Conservation (phyloP, 2,888 invertebrate species). For the Terebella lapidaria region DNA sequence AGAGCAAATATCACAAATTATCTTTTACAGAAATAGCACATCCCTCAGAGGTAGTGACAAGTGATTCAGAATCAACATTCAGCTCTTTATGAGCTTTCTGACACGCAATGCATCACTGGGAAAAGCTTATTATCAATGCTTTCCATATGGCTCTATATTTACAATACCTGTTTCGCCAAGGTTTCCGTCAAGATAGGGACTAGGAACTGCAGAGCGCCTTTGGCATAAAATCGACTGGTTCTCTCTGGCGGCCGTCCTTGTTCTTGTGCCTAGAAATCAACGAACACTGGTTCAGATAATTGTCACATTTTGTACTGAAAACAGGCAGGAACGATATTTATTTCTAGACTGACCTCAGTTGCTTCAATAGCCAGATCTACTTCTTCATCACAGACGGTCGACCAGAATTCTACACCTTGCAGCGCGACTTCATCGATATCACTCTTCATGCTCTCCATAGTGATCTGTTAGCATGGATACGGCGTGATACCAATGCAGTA, state of each 20-base stretch:
- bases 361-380: constrained; percentile 80
- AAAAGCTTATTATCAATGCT: too few relatives aligned
- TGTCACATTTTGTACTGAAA: not conserved
- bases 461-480: constrained; percentile 63
- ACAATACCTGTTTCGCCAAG: constrained; percentile 84
- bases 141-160: too few relatives aligned
- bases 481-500: too few relatives aligned
- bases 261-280: constrained; percentile 66
- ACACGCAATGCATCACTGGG: too few relatives aligned
- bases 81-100: too few relatives aligned
- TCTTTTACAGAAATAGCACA: too few relatives aligned
- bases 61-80: too few relatives aligned
- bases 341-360: constrained; percentile 61
- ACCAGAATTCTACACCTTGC: constrained; percentile 99
- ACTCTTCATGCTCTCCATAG: constrained; percentile 96
- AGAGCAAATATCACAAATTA: too few relatives aligned
- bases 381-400: constrained; percentile 98
- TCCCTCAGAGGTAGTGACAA: too few relatives aligned
- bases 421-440: constrained; percentile 91
- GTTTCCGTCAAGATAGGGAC: constrained; percentile 91
- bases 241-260: constrained; percentile 88
- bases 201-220: constrained; percentile 90
- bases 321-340: too few relatives aligned
- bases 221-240: constrained; percentile 94
- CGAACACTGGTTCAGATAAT: not conserved